These are phyloP conservation scores for Ecliptopera silaceata DNA, from an alignment of 2,888 invertebrate genomes.

Conservation along the genomic window DNA sequence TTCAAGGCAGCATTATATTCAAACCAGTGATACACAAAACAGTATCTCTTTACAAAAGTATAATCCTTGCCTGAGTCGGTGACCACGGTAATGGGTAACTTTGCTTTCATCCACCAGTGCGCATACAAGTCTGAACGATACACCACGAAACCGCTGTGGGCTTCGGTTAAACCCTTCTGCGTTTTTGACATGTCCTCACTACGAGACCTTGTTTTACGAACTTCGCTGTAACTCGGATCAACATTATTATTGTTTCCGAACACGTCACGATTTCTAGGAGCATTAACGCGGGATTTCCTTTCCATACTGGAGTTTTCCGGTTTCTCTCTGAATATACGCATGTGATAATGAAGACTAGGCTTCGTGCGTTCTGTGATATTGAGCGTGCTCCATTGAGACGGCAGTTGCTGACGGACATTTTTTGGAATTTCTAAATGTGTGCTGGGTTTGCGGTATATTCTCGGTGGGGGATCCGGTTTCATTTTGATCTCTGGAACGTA, in stretches of 20 bases:
- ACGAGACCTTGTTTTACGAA: conserved; percentile 69
- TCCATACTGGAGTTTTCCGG: conserved; percentile 47
- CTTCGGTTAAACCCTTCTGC: conserved; percentile 69
- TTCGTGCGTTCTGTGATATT: conserved; percentile 76
- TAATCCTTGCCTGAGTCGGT: conserved; percentile 84
- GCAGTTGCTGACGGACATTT: conserved; percentile 69
- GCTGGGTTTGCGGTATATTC: conserved; percentile 74
- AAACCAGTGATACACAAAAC: conserved; percentile 81
- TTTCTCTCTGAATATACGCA: conserved; percentile 76
- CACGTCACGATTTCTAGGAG: conserved; percentile 64
- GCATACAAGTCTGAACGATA: conserved; percentile 94
- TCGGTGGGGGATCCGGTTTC: conserved; percentile 76
- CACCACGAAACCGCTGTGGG: conserved; percentile 78
- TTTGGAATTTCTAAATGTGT: conserved; percentile 74
- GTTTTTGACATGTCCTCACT: conserved; percentile 76
- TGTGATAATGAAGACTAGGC: conserved; percentile 78
- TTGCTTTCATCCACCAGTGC: conserved; percentile 96
- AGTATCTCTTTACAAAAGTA: conserved; percentile 82
- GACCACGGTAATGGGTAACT: conserved; percentile 86
- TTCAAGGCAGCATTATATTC: conserved; percentile 80
- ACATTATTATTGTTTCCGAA: conserved; percentile 55
- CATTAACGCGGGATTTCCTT: conserved; percentile 61
- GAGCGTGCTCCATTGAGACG: conserved; percentile 77
- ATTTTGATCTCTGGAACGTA: conserved; percentile 71
- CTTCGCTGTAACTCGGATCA: conserved; percentile 45